Conservation (phyloP, 2,113 vertebrate species). For the Rhinopomastus cyanomelas region DNA sequence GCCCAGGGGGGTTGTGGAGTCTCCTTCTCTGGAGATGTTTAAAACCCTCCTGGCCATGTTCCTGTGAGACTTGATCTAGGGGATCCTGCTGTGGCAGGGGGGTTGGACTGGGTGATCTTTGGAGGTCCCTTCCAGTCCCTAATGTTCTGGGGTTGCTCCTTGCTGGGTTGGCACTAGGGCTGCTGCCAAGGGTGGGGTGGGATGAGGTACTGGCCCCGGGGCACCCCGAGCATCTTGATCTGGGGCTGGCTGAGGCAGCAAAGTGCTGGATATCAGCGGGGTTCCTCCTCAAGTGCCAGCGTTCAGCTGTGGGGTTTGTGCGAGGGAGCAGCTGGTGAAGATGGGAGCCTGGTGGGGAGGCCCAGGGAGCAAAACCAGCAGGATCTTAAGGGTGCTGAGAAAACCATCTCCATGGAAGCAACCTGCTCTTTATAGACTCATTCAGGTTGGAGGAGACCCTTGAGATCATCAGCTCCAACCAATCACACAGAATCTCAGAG, state of each 20-base stretch:
- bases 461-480: no score
- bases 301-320: rapidly evolving
- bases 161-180: not conserved
- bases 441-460: no score
- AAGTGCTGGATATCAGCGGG: not conserved
- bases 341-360: not conserved
- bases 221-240: rapidly evolving
- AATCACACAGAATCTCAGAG: no score
- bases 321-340: not conserved
- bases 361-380: not conserved
- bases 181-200: not conserved
- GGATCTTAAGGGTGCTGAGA: not conserved
- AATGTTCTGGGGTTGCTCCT: not conserved
- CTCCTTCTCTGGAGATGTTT: no score
- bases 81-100: no score
- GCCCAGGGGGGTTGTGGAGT: no score
- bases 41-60: no score
- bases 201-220: not conserved
- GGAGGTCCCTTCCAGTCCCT: no score
- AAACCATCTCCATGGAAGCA: not conserved
- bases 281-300: not conserved
- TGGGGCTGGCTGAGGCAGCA: not conserved
- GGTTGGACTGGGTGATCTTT: no score
- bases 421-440: not conserved
- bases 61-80: no score